Percentiles rank a stretch among this genome's conserved stretches.
These are phyloP conservation scores for Speoplatyrhinus poulsoni DNA, from an alignment of 2,113 vertebrate genomes.

Conservation along the genomic window DNA sequence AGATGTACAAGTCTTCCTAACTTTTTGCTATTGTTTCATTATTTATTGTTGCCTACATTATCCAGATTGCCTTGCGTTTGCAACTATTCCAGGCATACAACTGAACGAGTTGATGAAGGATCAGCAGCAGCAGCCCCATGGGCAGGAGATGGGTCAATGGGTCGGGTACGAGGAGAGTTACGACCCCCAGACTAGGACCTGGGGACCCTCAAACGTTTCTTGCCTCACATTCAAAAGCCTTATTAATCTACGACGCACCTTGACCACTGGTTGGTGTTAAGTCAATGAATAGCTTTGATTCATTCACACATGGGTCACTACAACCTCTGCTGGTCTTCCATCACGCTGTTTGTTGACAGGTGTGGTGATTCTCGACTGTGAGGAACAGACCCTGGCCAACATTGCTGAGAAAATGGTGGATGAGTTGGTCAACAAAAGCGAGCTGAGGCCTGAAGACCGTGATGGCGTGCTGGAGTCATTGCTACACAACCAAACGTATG, in stretches of 20 bases:
- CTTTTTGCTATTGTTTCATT: too few species aligned
- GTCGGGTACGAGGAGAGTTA: slow-evolving; percentile 82
- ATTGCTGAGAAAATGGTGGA: slow-evolving; percentile 80
- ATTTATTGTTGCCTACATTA: not conserved
- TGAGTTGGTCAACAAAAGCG: slow-evolving; percentile 80
- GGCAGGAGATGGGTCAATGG: slow-evolving; percentile 89
- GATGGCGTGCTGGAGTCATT: slow-evolving; percentile 78
- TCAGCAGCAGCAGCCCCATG: slow-evolving; percentile 74
- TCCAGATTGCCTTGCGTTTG: not conserved
- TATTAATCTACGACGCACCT: slow-evolving; percentile 76
- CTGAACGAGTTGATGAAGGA: slow-evolving; percentile 83
- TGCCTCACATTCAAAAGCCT: slow-evolving; percentile 92
- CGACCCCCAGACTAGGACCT: slow-evolving; percentile 74
- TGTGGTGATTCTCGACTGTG: slow-evolving; percentile 78
- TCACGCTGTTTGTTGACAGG: slow-evolving; percentile 65
- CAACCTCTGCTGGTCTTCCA: not conserved
- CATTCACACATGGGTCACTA: too few species aligned
- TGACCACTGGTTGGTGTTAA: slow-evolving; percentile 79
- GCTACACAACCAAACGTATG: slow-evolving; percentile 84
- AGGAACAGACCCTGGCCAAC: slow-evolving; percentile 74
- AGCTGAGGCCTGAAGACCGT: slow-evolving; percentile 76
- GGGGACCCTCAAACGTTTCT: slow-evolving; percentile 83
- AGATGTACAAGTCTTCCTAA: too few species aligned
- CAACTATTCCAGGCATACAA: slow-evolving; percentile 70
- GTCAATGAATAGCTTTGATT: not conserved